Conservation (phyloP, 2,888 invertebrate genomes). For the Phorcus lineatus region DNA sequence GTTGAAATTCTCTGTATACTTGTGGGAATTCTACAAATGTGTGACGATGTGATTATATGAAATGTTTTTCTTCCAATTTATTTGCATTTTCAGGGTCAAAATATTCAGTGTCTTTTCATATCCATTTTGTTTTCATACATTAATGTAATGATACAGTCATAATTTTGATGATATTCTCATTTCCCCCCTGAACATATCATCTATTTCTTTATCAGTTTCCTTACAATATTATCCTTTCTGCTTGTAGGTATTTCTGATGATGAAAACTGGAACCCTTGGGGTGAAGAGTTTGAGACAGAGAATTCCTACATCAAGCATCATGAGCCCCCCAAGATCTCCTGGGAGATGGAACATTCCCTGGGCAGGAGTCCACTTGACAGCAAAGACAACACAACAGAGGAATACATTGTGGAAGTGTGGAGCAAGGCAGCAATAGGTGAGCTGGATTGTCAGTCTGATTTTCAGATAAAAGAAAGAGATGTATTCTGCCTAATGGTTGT, state of each 20-base stretch:
- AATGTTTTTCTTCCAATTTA: too few species aligned
- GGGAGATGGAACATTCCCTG: slow-evolving; percentile 39
- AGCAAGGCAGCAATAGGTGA: slow-evolving; percentile 68
- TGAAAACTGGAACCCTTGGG: slow-evolving; percentile 70
- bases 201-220: background rate
- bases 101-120: too few species aligned
- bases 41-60: too few species aligned
- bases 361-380: slow-evolving; percentile 37
- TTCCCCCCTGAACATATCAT: too few species aligned
- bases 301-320: slow-evolving; percentile 49
- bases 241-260: slow-evolving; percentile 54
- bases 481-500: too few species aligned
- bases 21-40: too few species aligned
- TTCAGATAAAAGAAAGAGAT: too few species aligned
- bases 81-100: too few species aligned
- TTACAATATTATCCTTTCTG: background rate
- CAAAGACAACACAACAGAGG: slow-evolving; percentile 29
- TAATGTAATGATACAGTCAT: too few species aligned
- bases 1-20: too few species aligned
- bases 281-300: slow-evolving; percentile 67
- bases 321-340: slow-evolving; percentile 59
- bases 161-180: too few species aligned
- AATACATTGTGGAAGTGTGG: slow-evolving; percentile 62
- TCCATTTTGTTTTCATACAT: too few species aligned
- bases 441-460: background rate